Conservation (phyloP, 2,888 invertebrate species). For the Micoletzkya japonica region DNA sequence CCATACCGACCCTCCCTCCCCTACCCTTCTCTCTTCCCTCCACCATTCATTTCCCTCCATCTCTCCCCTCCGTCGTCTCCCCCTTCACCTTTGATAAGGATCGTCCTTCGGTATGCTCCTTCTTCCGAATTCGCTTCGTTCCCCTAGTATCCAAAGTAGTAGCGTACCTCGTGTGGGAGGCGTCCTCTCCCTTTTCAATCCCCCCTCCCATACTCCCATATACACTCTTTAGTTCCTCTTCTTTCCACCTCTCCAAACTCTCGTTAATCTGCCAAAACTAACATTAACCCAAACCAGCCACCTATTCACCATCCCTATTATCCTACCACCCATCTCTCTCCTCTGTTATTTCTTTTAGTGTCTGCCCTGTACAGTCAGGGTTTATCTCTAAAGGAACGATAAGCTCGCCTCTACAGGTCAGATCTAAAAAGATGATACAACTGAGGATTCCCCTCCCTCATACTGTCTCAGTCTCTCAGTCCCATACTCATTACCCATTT, state of each 20-base stretch:
- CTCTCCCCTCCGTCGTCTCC: too few species aligned
- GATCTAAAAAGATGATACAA: too few species aligned
- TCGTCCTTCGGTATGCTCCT: too few species aligned
- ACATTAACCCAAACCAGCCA: too few species aligned
- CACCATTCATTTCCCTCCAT: not conserved
- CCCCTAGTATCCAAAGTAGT: not conserved
- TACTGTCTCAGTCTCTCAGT: not conserved
- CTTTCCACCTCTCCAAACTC: constrained; percentile 15
- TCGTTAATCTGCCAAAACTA: too few species aligned
- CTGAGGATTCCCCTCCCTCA: too few species aligned
- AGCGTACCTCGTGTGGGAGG: too few species aligned
- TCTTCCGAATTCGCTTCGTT: not conserved
- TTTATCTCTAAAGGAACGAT: constrained; percentile 20
- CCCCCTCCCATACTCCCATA: constrained; percentile 1
- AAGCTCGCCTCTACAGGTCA: constrained; percentile 29
- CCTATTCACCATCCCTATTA: not conserved
- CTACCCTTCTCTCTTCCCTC: not conserved
- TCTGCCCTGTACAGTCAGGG: constrained; percentile 25
- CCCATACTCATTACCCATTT: not conserved
- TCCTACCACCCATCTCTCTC: not conserved
- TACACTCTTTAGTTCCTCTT: constrained; percentile 13
- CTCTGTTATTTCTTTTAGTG: not conserved
- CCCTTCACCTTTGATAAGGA: too few species aligned
- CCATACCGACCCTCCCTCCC: constrained; percentile 6
- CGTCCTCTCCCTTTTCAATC: constrained; percentile 3